Base-by-base conservation (phyloP, 2,888 invertebrate species). In the Pimpla rufipes region DNA sequence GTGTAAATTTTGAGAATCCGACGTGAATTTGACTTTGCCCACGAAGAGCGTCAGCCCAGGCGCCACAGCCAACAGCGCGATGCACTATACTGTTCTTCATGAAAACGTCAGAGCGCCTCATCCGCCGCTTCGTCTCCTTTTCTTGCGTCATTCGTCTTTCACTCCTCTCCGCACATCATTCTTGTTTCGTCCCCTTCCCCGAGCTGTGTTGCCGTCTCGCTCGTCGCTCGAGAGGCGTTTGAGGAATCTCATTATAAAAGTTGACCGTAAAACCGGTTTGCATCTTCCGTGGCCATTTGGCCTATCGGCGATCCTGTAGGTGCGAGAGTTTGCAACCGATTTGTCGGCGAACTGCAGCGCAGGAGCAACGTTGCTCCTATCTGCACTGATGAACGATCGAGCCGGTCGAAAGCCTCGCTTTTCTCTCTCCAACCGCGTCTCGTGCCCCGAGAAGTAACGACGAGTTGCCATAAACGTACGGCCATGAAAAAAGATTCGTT, bases 241-340 rank as follows among this genome's bases (percentile, higher is more conserved):
- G 86, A 89, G 87, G 88, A 88, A 90, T 90, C 87, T 89, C 89
- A 89, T 90, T 89, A 90, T 87, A 89, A 89, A 89, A 89, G 88
- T 90, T 89, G 85, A 85, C 84, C 85, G 85, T 80, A 81, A 85
- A 90, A 90, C 90, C 89, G 90, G 89, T 90, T 90, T 88, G 82
- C 87, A 85, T 86, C 86, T 85, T 85, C 85, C 78, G 76, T 79
- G 78, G 83, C 82, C 81, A 85, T 70, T 80, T 84, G 62, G 79
- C 67, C 52, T 62, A 75, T 67, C 40, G 70, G 85, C 62, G 50
- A 79, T 81, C 77, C 71, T 59, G 64, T 74, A 75, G 80, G 83
- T 64, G 82, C 73, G 74, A 86, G 82, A 83, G 75, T 83, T 64
- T 77, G 79, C 79, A 68, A 85, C 75, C 86, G 81, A 86, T 82